Evolutionary conservation across 2,888 invertebrate species (phyloP).

Genomic region (Reticulitermes lucifugus): DNA sequence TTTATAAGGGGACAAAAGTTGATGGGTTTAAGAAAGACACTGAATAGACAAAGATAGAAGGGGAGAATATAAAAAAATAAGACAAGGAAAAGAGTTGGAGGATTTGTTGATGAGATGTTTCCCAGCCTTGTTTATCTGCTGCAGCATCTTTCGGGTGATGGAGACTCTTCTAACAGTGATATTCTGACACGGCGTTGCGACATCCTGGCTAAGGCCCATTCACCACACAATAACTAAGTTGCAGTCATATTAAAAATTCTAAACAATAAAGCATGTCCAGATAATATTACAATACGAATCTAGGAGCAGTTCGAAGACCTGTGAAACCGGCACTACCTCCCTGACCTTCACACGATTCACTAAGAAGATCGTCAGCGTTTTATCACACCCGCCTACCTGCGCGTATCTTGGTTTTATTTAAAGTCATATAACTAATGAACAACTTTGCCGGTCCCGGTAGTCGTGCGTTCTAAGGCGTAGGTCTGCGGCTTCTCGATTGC

Average conservation of each 20-base stretch:
- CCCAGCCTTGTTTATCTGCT: conserved; percentile 27
- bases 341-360: neutral
- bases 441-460: too few species aligned
- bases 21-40: conserved; percentile 27
- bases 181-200: conserved; percentile 38
- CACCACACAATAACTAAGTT: conserved; percentile 43
- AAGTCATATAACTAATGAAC: too few species aligned
- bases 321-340: neutral
- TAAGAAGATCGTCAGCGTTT: neutral
- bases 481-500: too few species aligned
- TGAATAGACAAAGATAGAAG: conserved; percentile 17
- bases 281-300: neutral
- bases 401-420: too few species aligned
- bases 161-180: conserved; percentile 35
- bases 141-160: conserved; percentile 23
- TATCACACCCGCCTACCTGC: neutral
- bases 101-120: conserved; percentile 45
- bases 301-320: neutral
- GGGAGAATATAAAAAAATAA: conserved; percentile 31
- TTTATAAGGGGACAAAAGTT: conserved; percentile 39
- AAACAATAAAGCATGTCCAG: conserved; percentile 41
- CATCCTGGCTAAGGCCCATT: neutral
- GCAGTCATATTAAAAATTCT: conserved; percentile 48
- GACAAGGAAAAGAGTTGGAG: conserved; percentile 37
- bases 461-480: too few species aligned